Evolutionary conservation across 2,888 invertebrate genomes (phyloP), one percentile per base, ranked within the genome.

Genomic region (Xylophagus ater): DNA sequence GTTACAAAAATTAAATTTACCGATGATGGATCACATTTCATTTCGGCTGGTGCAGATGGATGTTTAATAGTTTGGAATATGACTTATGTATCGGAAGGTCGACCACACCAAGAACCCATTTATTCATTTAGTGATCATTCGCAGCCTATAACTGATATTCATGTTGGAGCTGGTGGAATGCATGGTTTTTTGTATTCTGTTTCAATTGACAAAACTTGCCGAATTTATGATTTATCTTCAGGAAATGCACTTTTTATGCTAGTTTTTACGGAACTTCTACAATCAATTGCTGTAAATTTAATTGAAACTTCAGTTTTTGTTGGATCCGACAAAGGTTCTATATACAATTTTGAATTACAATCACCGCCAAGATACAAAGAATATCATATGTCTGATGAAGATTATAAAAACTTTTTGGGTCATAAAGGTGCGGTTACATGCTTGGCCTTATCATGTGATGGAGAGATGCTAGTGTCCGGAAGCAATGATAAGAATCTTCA

Each of bases 1-100:
- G 71, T 94, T 4, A 78, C 71, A 3, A 73, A 77, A 39, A 56
- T 94, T 2, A 74, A 73, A 52, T 88, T 89, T 55, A 79, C 79
- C 19, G 73, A 73, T 44, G 82, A 85, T 60, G 80, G 84, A 3
- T 73, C 78, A n/a, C 76, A 74, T 58, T 76, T 94, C 53, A 69
- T 83, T 4, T 78, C 82, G 20, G 85, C 78, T 10, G 87, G 83
- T 8, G 80, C 85, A 51, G 92, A 92, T 67, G 88, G 88, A 4
- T 72, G 83, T 53, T 76, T 90, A 1, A 73, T 87, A 49, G 77
- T 83, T 0, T 94, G 92, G 85, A 74, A 75, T 19, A 57, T 86
- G 17, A 69, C 73, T 0, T 69, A 70, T 32, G 63, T 76, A 2
- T 40, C 55, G 10, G 38, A 45, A n/a, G 8, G 49, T 3, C 50